Conservation (phyloP, 2,888 invertebrate genomes). For the Sthenelais limicola region DNA sequence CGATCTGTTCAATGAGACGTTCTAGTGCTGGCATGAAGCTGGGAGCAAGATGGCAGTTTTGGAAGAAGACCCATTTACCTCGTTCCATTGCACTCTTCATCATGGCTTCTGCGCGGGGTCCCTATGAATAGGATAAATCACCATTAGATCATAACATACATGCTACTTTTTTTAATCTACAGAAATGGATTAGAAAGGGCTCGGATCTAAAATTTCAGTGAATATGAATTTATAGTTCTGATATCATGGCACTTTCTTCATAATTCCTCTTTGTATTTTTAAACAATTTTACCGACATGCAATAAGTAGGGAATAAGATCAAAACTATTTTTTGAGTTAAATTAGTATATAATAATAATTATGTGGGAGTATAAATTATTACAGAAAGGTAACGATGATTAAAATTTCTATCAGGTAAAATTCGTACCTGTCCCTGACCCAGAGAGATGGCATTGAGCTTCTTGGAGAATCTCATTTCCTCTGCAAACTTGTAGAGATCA, state of each 20-base stretch:
- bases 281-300: no score
- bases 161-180: no score
- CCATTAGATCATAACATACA: background rate
- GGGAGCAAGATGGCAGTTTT: conserved; percentile 92
- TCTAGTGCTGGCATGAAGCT: conserved; percentile 92
- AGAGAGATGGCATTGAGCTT: conserved; percentile 86
- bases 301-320: no score
- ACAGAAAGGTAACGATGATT: no score
- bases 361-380: no score
- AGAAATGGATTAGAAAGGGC: no score
- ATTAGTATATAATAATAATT: no score
- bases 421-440: conserved; percentile 84
- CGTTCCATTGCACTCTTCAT: conserved; percentile 82
- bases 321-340: no score
- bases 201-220: background rate
- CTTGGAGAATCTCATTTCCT: conserved; percentile 74
- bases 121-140: conserved; percentile 67
- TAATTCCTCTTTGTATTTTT: no score
- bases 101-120: conserved; percentile 85
- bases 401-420: no score
- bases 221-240: no score
- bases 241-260: no score
- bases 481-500: conserved; percentile 74
- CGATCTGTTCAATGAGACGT: conserved; percentile 83
- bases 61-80: conserved; percentile 90